phyloP scores from a whole-genome alignment of 2,113 vertebrate species.

The Zapus hudsonius region DNA sequence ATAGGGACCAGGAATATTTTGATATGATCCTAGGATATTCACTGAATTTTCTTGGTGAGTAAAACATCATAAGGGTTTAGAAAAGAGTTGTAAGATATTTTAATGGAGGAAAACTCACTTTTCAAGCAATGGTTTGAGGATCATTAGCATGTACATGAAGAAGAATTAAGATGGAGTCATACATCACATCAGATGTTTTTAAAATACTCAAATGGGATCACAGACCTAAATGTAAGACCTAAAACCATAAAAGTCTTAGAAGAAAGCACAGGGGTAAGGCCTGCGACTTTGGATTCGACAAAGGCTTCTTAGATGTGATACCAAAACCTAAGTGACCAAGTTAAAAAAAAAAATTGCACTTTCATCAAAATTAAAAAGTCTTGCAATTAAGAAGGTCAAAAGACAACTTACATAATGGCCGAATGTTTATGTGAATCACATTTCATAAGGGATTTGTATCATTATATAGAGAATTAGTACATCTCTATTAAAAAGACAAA shows the following conservation, averaged over 20 bases:
- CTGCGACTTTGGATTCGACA: slow-evolving; percentile 17
- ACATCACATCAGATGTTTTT: background rate
- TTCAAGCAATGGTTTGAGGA: background rate
- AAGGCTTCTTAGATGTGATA: background rate
- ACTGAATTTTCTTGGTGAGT: background rate
- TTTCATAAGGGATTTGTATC: background rate
- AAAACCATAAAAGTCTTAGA: slow-evolving; percentile 9
- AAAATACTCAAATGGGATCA: slow-evolving; percentile 8
- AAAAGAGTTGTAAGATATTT: background rate
- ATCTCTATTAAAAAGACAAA: background rate
- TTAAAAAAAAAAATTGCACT: background rate
- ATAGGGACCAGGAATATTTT: background rate
- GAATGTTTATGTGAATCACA: background rate
- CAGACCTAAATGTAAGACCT: background rate
- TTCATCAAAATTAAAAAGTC: slow-evolving; percentile 13
- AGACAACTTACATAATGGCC: background rate
- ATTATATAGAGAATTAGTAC: background rate
- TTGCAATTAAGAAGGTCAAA: background rate
- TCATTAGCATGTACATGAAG: background rate
- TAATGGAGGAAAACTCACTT: slow-evolving; percentile 3
- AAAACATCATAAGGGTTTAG: slow-evolving; percentile 3
- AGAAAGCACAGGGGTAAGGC: background rate
- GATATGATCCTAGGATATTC: background rate
- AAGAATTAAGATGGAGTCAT: background rate
- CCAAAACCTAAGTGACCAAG: background rate